A percentile compares a stretch with the other conserved stretches of the same genome.
Conservation (phyloP, 2,888 invertebrate genomes). For the Unio pictorum region DNA sequence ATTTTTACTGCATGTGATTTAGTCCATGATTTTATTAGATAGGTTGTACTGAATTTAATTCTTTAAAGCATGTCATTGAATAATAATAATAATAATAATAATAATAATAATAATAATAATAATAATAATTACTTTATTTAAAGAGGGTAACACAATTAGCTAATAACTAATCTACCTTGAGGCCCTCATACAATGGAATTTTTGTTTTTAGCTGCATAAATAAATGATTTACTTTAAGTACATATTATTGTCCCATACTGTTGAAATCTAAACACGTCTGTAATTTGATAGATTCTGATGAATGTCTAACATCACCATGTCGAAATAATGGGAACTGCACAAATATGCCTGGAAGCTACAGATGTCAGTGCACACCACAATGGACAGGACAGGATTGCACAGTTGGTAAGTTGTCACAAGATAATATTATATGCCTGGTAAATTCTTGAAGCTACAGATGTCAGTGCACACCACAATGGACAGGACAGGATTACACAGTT, state of each 20-base stretch:
- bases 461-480: constrained; percentile 41
- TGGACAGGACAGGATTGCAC: constrained; percentile 44
- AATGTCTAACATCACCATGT: constrained; percentile 32
- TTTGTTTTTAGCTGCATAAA: too few relatives aligned
- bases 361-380: constrained; percentile 38
- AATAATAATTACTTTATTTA: too few relatives aligned
- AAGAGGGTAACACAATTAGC: too few relatives aligned
- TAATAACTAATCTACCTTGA: too few relatives aligned
- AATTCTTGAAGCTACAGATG: constrained; percentile 35
- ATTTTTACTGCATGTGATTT: too few relatives aligned
- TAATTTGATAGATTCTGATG: constrained; percentile 32
- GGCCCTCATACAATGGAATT: too few relatives aligned
- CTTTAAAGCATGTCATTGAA: too few relatives aligned
- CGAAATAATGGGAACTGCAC: constrained; percentile 41
- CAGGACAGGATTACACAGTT: constrained; percentile 34
- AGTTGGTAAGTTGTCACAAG: constrained; percentile 21
- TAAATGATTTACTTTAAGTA: background rate
- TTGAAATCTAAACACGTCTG: background rate
- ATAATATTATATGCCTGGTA: too few relatives aligned
- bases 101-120: too few relatives aligned
- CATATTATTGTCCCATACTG: background rate
- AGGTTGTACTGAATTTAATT: too few relatives aligned
- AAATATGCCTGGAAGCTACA: constrained; percentile 40
- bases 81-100: too few relatives aligned
- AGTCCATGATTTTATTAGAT: too few relatives aligned